Evolutionary conservation across 2,113 vertebrate genomes (phyloP), one percentile per base, ranked within the genome.

Genomic region (Ochotona princeps): DNA sequence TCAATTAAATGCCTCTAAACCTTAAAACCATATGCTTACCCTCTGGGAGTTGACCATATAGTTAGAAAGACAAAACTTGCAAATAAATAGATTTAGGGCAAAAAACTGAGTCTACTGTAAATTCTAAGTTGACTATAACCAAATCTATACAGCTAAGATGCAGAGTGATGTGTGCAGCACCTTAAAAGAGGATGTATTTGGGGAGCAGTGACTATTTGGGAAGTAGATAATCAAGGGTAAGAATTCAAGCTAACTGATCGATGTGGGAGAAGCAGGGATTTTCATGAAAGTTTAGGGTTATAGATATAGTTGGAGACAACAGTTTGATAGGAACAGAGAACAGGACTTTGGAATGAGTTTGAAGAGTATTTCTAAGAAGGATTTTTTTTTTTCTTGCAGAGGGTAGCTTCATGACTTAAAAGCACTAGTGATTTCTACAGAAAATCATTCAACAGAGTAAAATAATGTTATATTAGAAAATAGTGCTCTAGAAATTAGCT

Each of bases 41-140:
- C 32, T 90, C 12, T 60, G 38, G 15, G 23, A 72, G 44, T 83
- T 60, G 54, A 49, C 30, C 47, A 7, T 65, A 74, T 44, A 90
- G 70, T 57, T 76, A 26, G n/a, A 25, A 35, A 91, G 12, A 47
- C 15, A 69, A 79, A 20, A 15, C n/a, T 83, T 72, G 28, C 47
- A 93, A 96, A 79, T 89, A 89, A 95, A 90, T 83, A n/a, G 78
- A n/a, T 44, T 72, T 54, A 18, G 63, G 5, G 0, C n/a, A 28
- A 6, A 83, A 44, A 51, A 32, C 72, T 11, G 38, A 54, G 35
- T 12, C 57, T 57, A 47, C 67, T 30, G 5, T 57, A 67, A 32
- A 13, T 32, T 79, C 49, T 83, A 76, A 15, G 25, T 35, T 89
- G 11, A 49, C 13, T 26, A 0, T 26, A 32, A 88, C 47, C 66